Evolutionary conservation across 35 echinoderm and acorn worm genomes (phyloP), one percentile per base, ranked within the genome.

Genomic region (Apostichopus japonicus): DNA sequence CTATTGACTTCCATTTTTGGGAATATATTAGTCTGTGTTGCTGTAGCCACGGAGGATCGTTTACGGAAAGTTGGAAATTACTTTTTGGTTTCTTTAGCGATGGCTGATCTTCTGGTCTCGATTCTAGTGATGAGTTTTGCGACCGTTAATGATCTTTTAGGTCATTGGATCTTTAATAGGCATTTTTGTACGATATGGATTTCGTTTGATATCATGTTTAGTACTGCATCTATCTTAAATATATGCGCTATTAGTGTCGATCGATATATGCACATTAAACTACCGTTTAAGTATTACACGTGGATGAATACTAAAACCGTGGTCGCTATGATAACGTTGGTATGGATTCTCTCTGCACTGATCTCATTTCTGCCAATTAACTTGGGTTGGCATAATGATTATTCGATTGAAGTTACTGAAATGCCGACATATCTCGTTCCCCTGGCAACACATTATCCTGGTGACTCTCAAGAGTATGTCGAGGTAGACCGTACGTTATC

Each of bases 331-430:
- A 99, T 99, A 53, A 33, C 77, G 1, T 79, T 93, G 9, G 97
- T 96, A 8, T 99, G 97, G 97, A 87, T 94, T 6, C 86, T 99
- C 22, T 99, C 97, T 0, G 97, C 91, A 55, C 88, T 99, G 14
- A 93, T 99, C 54, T 99, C 97, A 19, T 99, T 99, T 90, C 71
- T 99, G 80, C 97, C 97, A 6, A 99, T 99, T 54, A 95, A 99
- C 25, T 90, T 99, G 19, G 94, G 95, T 15, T 95, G 95, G 90
- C 96, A 98, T 77, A 77, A 98, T 71, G 93, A 80, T 72, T 16
- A 72, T 17, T 21, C 56, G 11, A 61, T 33, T 5, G 52, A 90
- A 1, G 55, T 91, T 52, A 84, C 81, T 84, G 81, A 84, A 84
- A 57, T 84, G 19, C 81, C 81, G 53, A 59, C 54, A 8, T 84